Evolutionary conservation across 92 coral and sea anemone genomes (phyloP).

Genomic region (Bergia sp.): DNA sequence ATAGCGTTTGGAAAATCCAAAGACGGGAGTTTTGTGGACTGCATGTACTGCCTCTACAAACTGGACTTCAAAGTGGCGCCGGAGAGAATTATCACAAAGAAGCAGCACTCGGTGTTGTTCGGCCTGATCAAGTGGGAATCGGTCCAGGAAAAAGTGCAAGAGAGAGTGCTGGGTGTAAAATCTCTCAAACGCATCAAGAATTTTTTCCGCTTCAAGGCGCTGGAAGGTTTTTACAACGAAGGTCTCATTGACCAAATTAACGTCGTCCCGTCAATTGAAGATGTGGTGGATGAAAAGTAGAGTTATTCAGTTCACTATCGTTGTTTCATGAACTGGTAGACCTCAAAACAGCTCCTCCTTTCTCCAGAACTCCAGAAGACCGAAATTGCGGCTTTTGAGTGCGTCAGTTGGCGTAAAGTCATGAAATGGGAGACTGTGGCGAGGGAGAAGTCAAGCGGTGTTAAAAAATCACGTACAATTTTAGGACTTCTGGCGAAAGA

Average conservation of each 20-base stretch:
- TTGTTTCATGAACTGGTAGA: no score
- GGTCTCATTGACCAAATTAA: slow-evolving; percentile 63
- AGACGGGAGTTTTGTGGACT: slow-evolving; percentile 56
- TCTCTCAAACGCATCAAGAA: slow-evolving; percentile 60
- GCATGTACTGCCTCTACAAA: slow-evolving; percentile 68
- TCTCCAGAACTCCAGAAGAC: no score
- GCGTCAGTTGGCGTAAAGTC: no score
- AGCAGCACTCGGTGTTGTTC: slow-evolving; percentile 44
- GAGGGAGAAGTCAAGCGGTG: no score
- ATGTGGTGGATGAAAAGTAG: slow-evolving; percentile 46
- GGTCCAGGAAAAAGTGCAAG: slow-evolving; percentile 34
- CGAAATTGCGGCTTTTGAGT: no score
- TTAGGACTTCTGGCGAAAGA: no score
- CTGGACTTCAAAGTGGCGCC: slow-evolving; percentile 63
- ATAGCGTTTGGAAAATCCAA: slow-evolving; percentile 58
- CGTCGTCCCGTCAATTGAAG: slow-evolving; percentile 60
- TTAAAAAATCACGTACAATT: no score
- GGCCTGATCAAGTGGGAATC: slow-evolving; percentile 47
- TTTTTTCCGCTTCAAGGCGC: slow-evolving; percentile 59
- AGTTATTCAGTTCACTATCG: not conserved
- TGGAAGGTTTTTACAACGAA: slow-evolving; percentile 62
- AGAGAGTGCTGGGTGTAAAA: slow-evolving; percentile 53
- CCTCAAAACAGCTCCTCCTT: no score
- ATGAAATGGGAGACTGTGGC: no score
- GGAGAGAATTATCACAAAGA: slow-evolving; percentile 52